Evolutionary conservation across 2,797 vertebrate genomes (phyloP).

Genomic region (Oryzias dopingdopingensis): DNA sequence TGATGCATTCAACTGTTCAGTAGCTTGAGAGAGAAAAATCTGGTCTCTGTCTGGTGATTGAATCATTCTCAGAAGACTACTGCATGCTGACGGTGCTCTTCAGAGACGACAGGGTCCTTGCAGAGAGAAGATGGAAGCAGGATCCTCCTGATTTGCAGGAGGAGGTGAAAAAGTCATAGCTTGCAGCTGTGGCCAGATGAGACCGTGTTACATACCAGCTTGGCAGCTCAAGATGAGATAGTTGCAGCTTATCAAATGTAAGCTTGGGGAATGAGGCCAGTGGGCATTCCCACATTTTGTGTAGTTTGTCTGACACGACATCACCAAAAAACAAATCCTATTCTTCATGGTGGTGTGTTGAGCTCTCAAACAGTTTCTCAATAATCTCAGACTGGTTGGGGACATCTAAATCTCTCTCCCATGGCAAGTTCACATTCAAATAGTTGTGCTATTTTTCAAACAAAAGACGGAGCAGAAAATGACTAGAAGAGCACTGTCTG

Average conservation of each 20-base stretch:
- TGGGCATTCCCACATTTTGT: constrained; percentile 40
- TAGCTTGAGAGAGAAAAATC: constrained; percentile 53
- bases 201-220: constrained; percentile 43
- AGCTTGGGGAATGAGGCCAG: constrained; percentile 48
- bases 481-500: constrained; percentile 15
- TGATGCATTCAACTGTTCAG: constrained; percentile 54
- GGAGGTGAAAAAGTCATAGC: constrained; percentile 51
- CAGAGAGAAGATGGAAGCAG: constrained; percentile 49
- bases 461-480: constrained; percentile 26
- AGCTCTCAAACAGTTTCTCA: constrained; percentile 55
- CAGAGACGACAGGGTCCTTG: constrained; percentile 40
- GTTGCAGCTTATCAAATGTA: constrained; percentile 62
- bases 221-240: constrained; percentile 54
- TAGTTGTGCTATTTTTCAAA: constrained; percentile 40
- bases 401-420: constrained; percentile 61
- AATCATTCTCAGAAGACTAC: constrained; percentile 58
- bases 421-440: constrained; percentile 42
- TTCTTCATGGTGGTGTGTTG: constrained; percentile 58
- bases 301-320: constrained; percentile 36
- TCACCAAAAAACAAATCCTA: constrained; percentile 63
- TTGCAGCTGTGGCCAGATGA: constrained; percentile 53
- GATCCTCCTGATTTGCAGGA: constrained; percentile 29
- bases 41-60: constrained; percentile 63
- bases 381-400: constrained; percentile 56
- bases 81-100: constrained; percentile 44